Evolutionary conservation across 2,797 vertebrate genomes (phyloP).

Genomic region (Hypotaenidia okinawae): DNA sequence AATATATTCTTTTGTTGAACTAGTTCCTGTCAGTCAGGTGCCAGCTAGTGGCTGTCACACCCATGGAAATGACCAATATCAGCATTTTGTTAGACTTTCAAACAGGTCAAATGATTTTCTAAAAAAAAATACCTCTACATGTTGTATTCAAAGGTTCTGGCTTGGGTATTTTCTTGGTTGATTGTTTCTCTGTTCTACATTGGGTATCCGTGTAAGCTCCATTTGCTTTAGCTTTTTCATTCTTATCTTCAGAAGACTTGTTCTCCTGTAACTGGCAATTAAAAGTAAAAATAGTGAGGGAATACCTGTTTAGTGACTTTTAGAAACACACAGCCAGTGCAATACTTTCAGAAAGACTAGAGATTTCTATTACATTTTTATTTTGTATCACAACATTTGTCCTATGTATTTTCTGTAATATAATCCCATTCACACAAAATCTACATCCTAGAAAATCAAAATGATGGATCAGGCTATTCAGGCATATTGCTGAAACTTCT

Average conservation of each 20-base stretch:
- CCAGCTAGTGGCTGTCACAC: background rate
- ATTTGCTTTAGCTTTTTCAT: background rate
- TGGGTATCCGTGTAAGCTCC: background rate
- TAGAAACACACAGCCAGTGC: background rate
- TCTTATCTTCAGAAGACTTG: background rate
- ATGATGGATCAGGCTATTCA: background rate
- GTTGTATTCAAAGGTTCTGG: conserved; percentile 33
- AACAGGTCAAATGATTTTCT: background rate
- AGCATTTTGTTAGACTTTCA: background rate
- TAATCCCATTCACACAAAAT: background rate
- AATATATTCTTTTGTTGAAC: background rate
- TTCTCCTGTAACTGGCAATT: conserved; percentile 50
- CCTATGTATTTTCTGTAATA: background rate
- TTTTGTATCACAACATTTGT: background rate
- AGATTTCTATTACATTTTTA: background rate
- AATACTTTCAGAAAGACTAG: background rate
- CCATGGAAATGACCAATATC: background rate
- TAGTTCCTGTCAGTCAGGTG: background rate
- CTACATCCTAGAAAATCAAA: background rate
- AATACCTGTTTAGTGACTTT: background rate
- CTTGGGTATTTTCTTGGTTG: background rate
- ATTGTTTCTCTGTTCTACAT: background rate
- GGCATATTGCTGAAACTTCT: background rate
- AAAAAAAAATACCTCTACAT: conserved; percentile 32
- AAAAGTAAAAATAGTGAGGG: background rate